Conservation (phyloP, 2,113 vertebrate genomes). For the Falco punctatus region DNA sequence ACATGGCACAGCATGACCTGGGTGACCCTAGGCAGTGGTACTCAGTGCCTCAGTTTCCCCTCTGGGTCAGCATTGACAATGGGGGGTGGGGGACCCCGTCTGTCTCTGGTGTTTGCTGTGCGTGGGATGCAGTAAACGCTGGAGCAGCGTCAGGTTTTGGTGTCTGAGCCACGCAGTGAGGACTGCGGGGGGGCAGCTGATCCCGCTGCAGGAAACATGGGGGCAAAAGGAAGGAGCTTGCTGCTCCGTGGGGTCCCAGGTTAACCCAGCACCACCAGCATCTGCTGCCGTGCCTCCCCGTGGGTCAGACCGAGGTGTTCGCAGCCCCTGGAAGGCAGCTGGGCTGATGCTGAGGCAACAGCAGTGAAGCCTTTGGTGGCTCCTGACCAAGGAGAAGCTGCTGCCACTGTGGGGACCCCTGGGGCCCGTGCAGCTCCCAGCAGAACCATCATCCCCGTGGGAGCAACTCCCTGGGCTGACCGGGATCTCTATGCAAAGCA, state of each 20-base stretch:
- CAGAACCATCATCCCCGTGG: neutral
- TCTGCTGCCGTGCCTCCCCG: neutral
- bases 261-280: neutral
- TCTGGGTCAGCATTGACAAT: neutral
- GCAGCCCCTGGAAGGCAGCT: neutral
- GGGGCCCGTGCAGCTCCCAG: neutral
- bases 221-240: neutral
- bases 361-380: neutral
- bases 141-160: neutral
- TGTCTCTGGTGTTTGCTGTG: neutral
- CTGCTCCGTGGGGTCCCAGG: rapidly evolving
- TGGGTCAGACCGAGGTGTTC: neutral
- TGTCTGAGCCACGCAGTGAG: neutral
- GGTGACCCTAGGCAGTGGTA: neutral
- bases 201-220: neutral
- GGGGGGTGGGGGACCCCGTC: neutral
- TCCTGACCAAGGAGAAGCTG: neutral
- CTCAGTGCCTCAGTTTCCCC: neutral
- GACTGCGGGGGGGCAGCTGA: neutral
- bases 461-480: neutral
- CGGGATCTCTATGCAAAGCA: rapidly evolving
- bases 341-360: rapidly evolving
- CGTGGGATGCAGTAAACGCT: neutral
- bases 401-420: neutral
- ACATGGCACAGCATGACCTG: rapidly evolving